These are phyloP conservation scores for Corvus moneduloides DNA, from an alignment of 2,113 vertebrate genomes.

Conservation along the genomic window DNA sequence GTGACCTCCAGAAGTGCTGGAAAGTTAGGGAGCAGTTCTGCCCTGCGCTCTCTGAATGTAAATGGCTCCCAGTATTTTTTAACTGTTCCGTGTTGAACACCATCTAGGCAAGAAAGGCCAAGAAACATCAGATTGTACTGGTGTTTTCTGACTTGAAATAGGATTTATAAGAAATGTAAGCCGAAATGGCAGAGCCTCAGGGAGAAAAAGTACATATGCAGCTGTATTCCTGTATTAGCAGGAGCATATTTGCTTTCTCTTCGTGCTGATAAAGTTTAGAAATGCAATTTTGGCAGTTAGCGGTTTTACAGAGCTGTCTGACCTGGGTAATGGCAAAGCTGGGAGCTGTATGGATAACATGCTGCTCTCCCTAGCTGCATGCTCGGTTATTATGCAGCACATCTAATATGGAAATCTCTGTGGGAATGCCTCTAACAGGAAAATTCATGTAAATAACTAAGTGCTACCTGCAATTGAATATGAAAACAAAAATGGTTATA, in stretches of 20 bases:
- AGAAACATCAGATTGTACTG: background rate
- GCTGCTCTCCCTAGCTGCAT: background rate
- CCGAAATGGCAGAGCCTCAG: conserved; percentile 19
- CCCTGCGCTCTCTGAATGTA: conserved; percentile 25
- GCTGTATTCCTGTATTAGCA: background rate
- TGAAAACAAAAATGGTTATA: conserved; percentile 17
- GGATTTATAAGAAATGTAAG: background rate
- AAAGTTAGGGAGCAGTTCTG: conserved; percentile 71
- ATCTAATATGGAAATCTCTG: conserved; percentile 40
- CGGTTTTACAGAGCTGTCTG: background rate
- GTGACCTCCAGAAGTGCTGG: conserved; percentile 69
- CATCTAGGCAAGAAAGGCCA: conserved; percentile 34
- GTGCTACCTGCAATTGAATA: conserved; percentile 38
- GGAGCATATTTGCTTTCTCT: background rate
- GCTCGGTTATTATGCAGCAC: background rate
- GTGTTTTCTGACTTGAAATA: background rate
- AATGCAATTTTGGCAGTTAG: background rate
- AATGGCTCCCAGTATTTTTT: conserved; percentile 41
- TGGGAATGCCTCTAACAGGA: conserved; percentile 35
- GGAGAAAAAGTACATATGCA: background rate
- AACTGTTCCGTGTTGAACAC: background rate
- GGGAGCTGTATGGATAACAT: background rate
- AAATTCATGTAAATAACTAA: conserved; percentile 39
- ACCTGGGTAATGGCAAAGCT: background rate
- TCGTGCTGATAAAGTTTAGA: conserved; percentile 16